A percentile compares a stretch with the other conserved stretches of the same genome.
phyloP scores from a whole-genome alignment of 2,888 invertebrate genomes.

The Dynastes maya region DNA sequence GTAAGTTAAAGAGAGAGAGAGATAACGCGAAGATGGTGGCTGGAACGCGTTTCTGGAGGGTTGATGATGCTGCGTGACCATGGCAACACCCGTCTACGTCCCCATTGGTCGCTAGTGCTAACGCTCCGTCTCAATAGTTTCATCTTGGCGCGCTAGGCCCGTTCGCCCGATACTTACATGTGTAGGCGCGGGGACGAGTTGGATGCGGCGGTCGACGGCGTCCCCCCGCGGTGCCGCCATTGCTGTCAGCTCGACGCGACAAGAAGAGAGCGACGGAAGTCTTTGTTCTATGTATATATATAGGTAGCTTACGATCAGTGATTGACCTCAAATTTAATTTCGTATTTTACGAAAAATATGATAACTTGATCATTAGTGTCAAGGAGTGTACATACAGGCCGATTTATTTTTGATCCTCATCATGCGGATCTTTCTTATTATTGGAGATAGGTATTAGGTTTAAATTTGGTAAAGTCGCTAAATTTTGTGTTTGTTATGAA shows the following conservation, averaged over 20 bases:
- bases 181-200: neutral
- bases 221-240: slow-evolving; percentile 22
- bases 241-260: slow-evolving; percentile 14
- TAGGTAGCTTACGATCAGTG: too few relatives aligned
- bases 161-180: neutral
- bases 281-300: neutral
- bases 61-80: slow-evolving; percentile 63
- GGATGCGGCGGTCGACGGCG: neutral
- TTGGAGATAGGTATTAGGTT: too few relatives aligned
- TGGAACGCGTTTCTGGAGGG: slow-evolving; percentile 31
- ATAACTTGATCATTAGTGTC: too few relatives aligned
- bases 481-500: too few relatives aligned
- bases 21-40: slow-evolving; percentile 36
- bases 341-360: too few relatives aligned
- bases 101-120: slow-evolving; percentile 60
- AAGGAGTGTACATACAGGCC: too few relatives aligned
- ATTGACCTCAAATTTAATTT: too few relatives aligned
- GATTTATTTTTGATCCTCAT: too few relatives aligned
- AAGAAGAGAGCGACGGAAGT: slow-evolving; percentile 2
- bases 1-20: slow-evolving; percentile 14
- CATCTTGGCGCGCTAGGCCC: slow-evolving; percentile 15
- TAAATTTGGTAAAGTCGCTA: too few relatives aligned
- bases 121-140: slow-evolving; percentile 35
- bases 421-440: too few relatives aligned
- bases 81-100: slow-evolving; percentile 65